Conservation (phyloP, 2,797 vertebrate genomes). For the Dryobates pubescens region DNA sequence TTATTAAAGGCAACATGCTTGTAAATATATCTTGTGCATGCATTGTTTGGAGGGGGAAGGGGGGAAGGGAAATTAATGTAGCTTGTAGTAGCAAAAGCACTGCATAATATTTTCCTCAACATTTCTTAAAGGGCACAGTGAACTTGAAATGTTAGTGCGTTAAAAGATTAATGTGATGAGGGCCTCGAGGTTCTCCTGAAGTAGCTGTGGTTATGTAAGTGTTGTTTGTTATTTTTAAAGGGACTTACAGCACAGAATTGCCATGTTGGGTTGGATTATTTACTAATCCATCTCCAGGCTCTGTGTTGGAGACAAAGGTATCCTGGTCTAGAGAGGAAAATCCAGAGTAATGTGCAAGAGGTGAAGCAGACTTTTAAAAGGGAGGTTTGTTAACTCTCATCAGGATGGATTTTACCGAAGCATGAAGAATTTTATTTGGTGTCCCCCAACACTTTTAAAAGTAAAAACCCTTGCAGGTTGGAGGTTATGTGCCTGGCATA, state of each 20-base stretch:
- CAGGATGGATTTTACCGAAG: background rate
- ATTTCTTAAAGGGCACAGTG: slow-evolving; percentile 22
- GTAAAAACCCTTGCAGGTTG: background rate
- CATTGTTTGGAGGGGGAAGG: background rate
- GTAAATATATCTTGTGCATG: background rate
- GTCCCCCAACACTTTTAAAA: background rate
- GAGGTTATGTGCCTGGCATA: background rate
- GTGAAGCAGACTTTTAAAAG: background rate
- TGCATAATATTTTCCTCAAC: background rate
- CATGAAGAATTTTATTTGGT: background rate
- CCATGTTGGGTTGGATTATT: slow-evolving; percentile 11
- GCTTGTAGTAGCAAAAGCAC: background rate
- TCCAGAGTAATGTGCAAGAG: background rate
- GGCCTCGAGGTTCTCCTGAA: slow-evolving; percentile 30
- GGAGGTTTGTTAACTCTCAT: background rate
- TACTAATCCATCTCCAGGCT: background rate
- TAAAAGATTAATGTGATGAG: slow-evolving; percentile 44
- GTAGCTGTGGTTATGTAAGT: background rate
- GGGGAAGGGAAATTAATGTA: background rate
- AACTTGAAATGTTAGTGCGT: slow-evolving; percentile 41
- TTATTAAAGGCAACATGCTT: background rate
- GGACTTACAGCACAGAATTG: background rate
- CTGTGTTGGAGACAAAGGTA: background rate
- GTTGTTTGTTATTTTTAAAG: slow-evolving; percentile 41
- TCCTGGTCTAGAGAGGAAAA: background rate